Conservation (phyloP, 30 jellyfish, hydroid and myxozoan species). For the Mastigias papua region DNA sequence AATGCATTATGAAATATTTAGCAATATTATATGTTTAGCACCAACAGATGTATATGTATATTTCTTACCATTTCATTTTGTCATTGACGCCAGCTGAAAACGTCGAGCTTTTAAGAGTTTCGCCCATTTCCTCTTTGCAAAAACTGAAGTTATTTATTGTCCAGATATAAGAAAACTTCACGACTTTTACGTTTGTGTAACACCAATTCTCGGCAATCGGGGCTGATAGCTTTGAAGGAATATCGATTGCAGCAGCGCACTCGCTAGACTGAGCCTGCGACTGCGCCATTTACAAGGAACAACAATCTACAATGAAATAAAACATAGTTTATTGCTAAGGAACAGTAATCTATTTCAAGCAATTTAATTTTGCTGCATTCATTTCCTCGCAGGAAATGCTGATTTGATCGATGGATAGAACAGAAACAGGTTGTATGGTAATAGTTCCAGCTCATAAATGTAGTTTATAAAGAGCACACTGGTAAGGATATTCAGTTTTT, state of each 20-base stretch:
- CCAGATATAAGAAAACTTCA: conserved; percentile 97
- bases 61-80: conserved; percentile 90
- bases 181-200: conserved; percentile 96
- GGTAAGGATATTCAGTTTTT: no score
- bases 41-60: no score
- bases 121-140: conserved; percentile 99
- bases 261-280: conserved; percentile 83
- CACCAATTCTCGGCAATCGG: conserved; percentile 99
- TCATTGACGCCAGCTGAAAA: conserved; percentile 99
- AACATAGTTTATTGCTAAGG: no score
- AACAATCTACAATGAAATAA: neutral
- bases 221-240: conserved; percentile 91
- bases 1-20: no score
- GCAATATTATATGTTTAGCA: no score
- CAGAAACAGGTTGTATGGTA: no score
- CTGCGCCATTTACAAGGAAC: conserved; percentile 51
- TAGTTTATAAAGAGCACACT: no score
- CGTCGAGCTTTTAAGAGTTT: conserved; percentile 93
- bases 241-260: conserved; percentile 89
- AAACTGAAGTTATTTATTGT: conserved; percentile 96
- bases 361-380: no score
- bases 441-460: no score
- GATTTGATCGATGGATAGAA: no score
- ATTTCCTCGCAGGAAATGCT: no score
- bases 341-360: no score